Evolutionary conservation across 2,113 vertebrate genomes (phyloP).

Genomic region (Rhagologus leucostigma): DNA sequence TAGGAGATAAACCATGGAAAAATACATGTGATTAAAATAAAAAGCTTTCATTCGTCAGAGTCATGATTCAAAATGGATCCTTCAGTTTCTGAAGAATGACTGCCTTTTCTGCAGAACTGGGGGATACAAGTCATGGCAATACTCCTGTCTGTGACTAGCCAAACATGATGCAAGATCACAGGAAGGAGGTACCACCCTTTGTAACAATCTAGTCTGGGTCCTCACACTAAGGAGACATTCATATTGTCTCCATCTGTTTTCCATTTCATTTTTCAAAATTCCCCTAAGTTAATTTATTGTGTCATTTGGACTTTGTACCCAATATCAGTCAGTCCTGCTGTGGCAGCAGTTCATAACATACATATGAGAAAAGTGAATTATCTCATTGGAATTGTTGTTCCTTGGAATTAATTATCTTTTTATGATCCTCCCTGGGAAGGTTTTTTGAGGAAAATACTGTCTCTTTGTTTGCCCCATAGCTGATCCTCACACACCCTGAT

Average conservation of each 20-base stretch:
- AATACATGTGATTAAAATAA: not conserved
- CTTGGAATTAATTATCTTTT: not conserved
- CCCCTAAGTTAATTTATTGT: not conserved
- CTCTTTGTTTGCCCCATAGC: not conserved
- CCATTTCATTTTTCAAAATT: not conserved
- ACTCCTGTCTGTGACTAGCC: not conserved
- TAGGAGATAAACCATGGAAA: not conserved
- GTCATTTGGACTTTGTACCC: not conserved
- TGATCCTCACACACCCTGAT: not conserved
- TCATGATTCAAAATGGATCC: not conserved
- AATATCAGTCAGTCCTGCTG: not conserved
- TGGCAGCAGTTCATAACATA: not conserved
- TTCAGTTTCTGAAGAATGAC: not conserved
- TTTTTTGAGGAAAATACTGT: not conserved
- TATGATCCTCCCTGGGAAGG: not conserved
- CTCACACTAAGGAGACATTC: not conserved
- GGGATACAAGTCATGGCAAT: not conserved
- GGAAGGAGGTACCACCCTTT: not conserved
- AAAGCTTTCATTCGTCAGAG: not conserved
- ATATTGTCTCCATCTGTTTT: not conserved
- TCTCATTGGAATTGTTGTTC: not conserved
- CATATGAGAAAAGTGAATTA: not conserved
- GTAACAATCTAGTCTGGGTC: not conserved
- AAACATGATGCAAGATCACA: not conserved
- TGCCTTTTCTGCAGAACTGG: not conserved